phyloP scores from a whole-genome alignment of 2,797 vertebrate genomes.

The Spinus olivaceus region DNA sequence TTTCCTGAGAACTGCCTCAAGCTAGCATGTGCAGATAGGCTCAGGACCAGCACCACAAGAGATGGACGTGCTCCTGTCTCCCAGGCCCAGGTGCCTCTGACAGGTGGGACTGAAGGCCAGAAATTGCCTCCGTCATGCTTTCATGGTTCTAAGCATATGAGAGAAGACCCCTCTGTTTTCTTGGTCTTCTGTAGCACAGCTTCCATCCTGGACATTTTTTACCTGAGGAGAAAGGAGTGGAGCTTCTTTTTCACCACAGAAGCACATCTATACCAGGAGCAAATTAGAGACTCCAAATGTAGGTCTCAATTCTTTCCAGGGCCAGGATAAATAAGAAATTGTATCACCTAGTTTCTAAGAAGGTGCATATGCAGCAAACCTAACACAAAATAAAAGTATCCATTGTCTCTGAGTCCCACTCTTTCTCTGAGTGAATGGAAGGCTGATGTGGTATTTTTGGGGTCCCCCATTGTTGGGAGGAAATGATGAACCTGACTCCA shows the following conservation, averaged over 20 bases:
- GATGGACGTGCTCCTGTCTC: neutral
- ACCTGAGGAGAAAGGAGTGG: neutral
- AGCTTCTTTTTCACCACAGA: neutral
- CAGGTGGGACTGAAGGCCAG: neutral
- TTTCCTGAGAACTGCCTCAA: neutral
- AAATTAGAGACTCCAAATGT: neutral
- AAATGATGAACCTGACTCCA: neutral
- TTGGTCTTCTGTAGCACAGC: neutral
- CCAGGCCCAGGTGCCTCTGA: neutral
- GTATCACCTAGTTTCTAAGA: neutral
- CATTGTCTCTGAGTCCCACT: neutral
- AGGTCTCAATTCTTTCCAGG: neutral
- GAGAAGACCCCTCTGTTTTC: neutral
- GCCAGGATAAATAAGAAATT: neutral
- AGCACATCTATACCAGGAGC: neutral
- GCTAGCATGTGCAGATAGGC: neutral
- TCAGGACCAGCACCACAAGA: neutral
- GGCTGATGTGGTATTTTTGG: neutral
- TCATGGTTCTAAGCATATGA: neutral
- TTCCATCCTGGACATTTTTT: neutral
- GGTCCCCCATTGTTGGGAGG: rapidly evolving
- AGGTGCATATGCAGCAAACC: neutral
- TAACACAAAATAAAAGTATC: neutral
- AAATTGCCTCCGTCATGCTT: neutral
- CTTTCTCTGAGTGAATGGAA: neutral